phyloP scores from a whole-genome alignment of 1,140 invertebrate genomes.

The Pachyrhynchus sulphureomaculatus region DNA sequence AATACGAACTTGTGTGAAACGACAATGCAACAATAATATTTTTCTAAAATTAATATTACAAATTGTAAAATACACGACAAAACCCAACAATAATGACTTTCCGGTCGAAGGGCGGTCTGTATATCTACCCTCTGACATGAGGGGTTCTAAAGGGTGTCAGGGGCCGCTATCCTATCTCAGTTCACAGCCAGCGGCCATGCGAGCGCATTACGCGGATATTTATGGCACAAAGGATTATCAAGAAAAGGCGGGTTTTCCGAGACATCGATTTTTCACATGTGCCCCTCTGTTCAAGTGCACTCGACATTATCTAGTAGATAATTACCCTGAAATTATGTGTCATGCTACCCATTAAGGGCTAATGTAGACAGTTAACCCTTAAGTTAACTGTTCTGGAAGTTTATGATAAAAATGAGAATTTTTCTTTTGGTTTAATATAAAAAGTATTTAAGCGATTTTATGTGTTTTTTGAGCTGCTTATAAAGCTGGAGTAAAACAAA shows the following conservation, averaged over 20 bases:
- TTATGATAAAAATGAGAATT: too few relatives aligned
- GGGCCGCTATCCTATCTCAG: conserved; percentile 42
- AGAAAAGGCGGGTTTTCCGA: conserved; percentile 45
- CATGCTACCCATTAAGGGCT: not conserved
- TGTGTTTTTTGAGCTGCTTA: not conserved
- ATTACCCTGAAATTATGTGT: conserved; percentile 34
- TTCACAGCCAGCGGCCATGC: conserved; percentile 50
- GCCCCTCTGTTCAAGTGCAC: conserved; percentile 40
- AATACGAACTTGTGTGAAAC: too few relatives aligned
- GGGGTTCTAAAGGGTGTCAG: conserved; percentile 5
- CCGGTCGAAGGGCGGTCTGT: conserved; percentile 19
- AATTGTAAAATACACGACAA: too few relatives aligned
- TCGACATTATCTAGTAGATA: conserved; percentile 34
- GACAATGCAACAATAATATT: too few relatives aligned
- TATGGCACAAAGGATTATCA: conserved; percentile 46
- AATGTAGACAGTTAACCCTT: too few relatives aligned
- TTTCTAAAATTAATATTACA: too few relatives aligned
- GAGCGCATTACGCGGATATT: conserved; percentile 51
- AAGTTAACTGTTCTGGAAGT: too few relatives aligned
- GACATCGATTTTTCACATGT: conserved; percentile 50
- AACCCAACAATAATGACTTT: conserved; percentile 20
- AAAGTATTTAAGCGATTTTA: too few relatives aligned
- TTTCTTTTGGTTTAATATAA: too few relatives aligned
- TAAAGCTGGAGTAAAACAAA: too few relatives aligned
- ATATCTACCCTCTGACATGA: conserved; percentile 12